Evolutionary conservation across 2,888 invertebrate species (phyloP).

Genomic region (Eupithecia subumbrata): DNA sequence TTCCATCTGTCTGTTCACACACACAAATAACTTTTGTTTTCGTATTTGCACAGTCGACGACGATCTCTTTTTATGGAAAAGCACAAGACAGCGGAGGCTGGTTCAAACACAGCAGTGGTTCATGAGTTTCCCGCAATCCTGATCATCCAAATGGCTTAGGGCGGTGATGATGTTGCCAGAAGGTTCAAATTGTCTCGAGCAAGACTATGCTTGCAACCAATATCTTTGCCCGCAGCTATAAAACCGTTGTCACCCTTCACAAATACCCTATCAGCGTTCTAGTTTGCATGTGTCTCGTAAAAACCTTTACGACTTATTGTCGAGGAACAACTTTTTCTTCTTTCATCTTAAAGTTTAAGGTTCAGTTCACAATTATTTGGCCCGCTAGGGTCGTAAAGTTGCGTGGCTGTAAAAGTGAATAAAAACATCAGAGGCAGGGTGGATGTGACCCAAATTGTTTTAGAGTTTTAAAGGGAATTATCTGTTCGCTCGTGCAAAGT

Average conservation of each 20-base stretch:
- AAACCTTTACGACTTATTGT: conserved; percentile 30
- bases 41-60: no score
- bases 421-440: conserved; percentile 11
- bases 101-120: no score
- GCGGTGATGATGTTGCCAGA: neutral
- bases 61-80: no score
- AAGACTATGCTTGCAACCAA: neutral
- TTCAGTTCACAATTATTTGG: conserved; percentile 25
- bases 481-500: neutral
- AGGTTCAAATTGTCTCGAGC: neutral
- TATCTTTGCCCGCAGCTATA: neutral
- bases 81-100: no score
- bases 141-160: neutral
- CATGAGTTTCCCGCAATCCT: no score
- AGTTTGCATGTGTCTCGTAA: conserved; percentile 32
- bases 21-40: no score
- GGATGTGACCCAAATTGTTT: conserved; percentile 19
- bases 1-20: no score
- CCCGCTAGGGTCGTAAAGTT: conserved; percentile 26
- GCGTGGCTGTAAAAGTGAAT: conserved; percentile 29
- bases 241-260: neutral
- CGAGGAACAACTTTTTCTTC: conserved; percentile 29
- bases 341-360: conserved; percentile 29
- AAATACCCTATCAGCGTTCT: conserved; percentile 8
- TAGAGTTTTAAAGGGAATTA: conserved; percentile 3